Percentiles rank a stretch among this genome's conserved stretches.
These are phyloP conservation scores for Piprites chloris DNA, from an alignment of 2,113 vertebrate species.

Conservation along the genomic window DNA sequence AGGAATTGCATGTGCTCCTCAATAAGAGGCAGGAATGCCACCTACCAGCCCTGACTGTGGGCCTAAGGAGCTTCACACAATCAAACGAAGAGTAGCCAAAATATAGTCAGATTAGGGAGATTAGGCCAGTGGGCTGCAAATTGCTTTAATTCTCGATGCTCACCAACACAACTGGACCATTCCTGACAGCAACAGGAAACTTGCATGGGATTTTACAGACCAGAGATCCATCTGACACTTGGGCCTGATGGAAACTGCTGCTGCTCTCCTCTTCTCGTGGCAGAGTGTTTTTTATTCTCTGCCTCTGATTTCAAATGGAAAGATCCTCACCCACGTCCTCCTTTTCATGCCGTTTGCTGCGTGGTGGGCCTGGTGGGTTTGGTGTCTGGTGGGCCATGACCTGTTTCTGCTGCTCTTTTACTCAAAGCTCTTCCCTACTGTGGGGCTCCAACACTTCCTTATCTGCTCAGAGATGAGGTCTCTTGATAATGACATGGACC, in stretches of 20 bases:
- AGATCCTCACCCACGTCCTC: neutral
- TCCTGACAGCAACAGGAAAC: neutral
- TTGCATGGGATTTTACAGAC: neutral
- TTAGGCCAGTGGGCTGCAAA: neutral
- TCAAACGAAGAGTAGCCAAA: neutral
- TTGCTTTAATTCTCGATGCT: neutral
- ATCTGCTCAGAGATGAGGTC: neutral
- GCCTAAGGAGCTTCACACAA: rapidly evolving
- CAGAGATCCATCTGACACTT: neutral
- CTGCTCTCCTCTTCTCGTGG: neutral
- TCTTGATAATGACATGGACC: rapidly evolving
- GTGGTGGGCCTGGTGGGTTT: too few relatives aligned
- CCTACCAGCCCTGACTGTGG: neutral
- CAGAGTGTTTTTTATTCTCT: neutral
- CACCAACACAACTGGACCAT: rapidly evolving
- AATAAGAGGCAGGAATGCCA: neutral
- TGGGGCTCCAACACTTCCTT: neutral
- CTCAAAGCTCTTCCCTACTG: neutral
- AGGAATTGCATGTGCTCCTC: neutral
- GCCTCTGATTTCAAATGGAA: neutral
- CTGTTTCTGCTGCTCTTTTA: neutral
- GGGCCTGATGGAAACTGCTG: neutral
- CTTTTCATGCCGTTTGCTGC: rapidly evolving
- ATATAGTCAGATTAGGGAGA: neutral
- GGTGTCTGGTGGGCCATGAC: neutral